Conservation (phyloP, 2,113 vertebrate genomes). For the Mesembrinibis cayennensis region DNA sequence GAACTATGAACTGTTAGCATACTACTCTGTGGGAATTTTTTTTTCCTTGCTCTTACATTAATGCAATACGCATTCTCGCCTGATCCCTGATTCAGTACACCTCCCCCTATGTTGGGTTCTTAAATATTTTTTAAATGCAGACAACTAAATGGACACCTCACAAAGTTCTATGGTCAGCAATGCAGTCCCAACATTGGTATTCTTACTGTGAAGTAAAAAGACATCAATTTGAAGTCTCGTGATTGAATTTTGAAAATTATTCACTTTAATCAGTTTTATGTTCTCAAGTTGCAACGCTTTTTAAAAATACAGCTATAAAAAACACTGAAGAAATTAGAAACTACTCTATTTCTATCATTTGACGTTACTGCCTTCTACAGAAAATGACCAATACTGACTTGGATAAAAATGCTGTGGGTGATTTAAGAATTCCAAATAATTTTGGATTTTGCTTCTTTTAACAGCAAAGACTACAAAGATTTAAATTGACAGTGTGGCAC, state of each 20-base stretch:
- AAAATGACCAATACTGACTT: neutral
- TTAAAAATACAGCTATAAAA: neutral
- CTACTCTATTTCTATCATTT: neutral
- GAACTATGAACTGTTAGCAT: neutral
- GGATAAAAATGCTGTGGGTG: neutral
- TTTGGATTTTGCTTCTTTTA: neutral
- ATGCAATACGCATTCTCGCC: rapidly evolving
- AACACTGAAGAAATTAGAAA: neutral
- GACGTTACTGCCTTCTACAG: neutral
- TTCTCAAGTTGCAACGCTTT: neutral
- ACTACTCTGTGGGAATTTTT: neutral
- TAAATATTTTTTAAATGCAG: neutral
- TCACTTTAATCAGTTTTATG: neutral
- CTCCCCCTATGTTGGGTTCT: neutral
- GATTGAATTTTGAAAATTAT: neutral
- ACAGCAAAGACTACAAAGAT: neutral
- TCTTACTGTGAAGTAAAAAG: neutral
- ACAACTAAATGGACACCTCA: neutral
- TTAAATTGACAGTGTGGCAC: neutral
- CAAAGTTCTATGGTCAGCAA: neutral
- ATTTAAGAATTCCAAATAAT: neutral
- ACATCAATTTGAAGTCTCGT: neutral
- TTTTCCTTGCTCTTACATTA: neutral
- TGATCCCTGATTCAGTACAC: neutral
- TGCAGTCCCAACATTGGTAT: neutral